Evolutionary conservation across 2,797 vertebrate species (phyloP), one percentile per base, ranked within the genome.

Genomic region (Coendou prehensilis): DNA sequence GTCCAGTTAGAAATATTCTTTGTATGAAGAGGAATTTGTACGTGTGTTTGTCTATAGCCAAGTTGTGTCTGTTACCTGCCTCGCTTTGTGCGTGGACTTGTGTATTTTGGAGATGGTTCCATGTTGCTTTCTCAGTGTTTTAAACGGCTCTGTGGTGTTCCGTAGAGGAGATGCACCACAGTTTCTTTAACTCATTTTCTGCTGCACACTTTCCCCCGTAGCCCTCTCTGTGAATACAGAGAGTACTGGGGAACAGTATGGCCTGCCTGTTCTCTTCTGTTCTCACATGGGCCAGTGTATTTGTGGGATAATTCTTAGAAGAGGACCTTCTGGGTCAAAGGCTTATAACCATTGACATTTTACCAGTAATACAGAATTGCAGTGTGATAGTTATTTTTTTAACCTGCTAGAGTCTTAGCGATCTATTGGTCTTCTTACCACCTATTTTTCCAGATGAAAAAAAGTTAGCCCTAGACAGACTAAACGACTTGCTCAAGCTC

Each of bases 121-220:
- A 2, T n/a, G 15, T 64, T 64, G 45, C 17, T 76, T 80, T 47
- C 30, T 89, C 52, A 52, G 30, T 89, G 54, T 94, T 91, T 89
- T 59, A 63, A 63, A 33, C 76, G 64, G 9, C 81, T 85, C 87
- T 37, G 4, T 82, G 64, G 47, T 59, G 33, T 87, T 85, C 33
- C 22, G 37, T 37, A 81, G n/a, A 87, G 8, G 87, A 63, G 78
- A 22, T 84, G 18, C 75, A 22, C 59, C 75, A 2, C 22, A 50
- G 22, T 79, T 86, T 96, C 15, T 82, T 95, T 67, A 73, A 56
- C 59, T 76, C 41, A 45, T 69, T 93, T 88, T 95, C 64, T 93
- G 8, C 5, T 90, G 33, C 88, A 73, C 73, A 47, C 91, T 81
- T 92, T 56, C 67, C 86, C 52, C 47, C 56, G 26, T 13, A 67